Conservation (phyloP, 2,888 invertebrate genomes). For the Prosopocoilus inquinatus region DNA sequence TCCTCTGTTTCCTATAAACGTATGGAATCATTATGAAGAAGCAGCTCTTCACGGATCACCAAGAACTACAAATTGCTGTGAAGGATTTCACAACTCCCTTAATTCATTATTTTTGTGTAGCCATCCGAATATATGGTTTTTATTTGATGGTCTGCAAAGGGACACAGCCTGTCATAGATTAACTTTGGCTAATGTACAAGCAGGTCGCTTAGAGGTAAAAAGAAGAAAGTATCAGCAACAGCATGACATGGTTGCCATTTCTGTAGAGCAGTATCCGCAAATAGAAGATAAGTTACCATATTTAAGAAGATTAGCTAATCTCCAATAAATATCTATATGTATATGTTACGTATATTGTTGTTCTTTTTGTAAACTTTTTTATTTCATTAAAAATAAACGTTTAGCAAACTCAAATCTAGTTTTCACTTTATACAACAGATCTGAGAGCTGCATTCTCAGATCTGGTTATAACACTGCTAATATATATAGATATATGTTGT, state of each 20-base stretch:
- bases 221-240: not conserved
- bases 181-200: not conserved
- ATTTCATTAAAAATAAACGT: too few species aligned
- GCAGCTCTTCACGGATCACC: not conserved
- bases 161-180: not conserved
- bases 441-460: too few species aligned
- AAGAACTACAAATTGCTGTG: constrained; percentile 2
- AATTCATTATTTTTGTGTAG: not conserved
- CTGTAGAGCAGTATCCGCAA: not conserved
- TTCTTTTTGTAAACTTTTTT: too few species aligned
- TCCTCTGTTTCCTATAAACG: not conserved
- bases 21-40: not conserved
- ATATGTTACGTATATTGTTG: too few species aligned
- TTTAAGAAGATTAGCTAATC: not conserved
- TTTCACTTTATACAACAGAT: too few species aligned
- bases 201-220: not conserved
- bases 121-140: not conserved
- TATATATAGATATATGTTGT: too few species aligned
- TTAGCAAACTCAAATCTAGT: too few species aligned
- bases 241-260: not conserved
- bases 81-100: not conserved
- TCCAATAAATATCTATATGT: not conserved
- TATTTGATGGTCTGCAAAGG: not conserved
- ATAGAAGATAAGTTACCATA: not conserved
- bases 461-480: too few species aligned